Evolutionary conservation across 2,797 vertebrate genomes (phyloP), one percentile per base, ranked within the genome.

Genomic region (Benthosema pterotum): DNA sequence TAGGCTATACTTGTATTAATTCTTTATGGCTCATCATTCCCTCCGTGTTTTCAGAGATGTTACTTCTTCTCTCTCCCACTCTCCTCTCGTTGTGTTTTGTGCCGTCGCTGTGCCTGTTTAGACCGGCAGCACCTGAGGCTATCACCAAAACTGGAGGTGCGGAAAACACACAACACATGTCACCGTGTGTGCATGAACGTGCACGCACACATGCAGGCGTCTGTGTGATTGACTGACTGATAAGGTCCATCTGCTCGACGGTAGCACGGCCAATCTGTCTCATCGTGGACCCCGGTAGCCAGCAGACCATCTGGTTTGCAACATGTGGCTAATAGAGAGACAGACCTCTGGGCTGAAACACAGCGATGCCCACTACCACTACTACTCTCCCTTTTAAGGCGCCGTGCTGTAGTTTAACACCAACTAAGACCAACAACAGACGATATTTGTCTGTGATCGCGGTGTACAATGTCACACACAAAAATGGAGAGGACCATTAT

Each of bases 301-400:
- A 5, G 12, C 54, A 49, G 14, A 46, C 58, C 58, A 46, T 62
- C 60, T 65, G 57, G 19, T 57, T 67, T 28, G 43, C 43, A 46
- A 13, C 43, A 46, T n/a, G 3, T 48, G 46, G 32, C 32, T 38
- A 38, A 38, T 38, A 38, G 32, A 38, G 32, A 38, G 32, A 38
- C 8, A 38, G 32, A 38, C 32, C 32, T 38, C 32, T 38, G 32
- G n/a, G n/a, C 32, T 8, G 6, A 38, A n/a, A 38, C 32, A 38
- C 32, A 0, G 32, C 9, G 32, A 38, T 38, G 8, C 28, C 28
- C 28, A 32, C 28, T 6, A n/a, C n/a, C n/a, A n/a, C n/a, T n/a
- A n/a, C n/a, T n/a, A 25, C 22, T 25, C 32, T 38, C 32, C 32
- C 32, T 38, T 38, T 9, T 2, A 9, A 9, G 32, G 32, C 32